A percentile compares a stretch with the other conserved stretches of the same genome.
phyloP scores from a whole-genome alignment of 64 coral and sea anemone genomes.

The Montipora foliosa region DNA sequence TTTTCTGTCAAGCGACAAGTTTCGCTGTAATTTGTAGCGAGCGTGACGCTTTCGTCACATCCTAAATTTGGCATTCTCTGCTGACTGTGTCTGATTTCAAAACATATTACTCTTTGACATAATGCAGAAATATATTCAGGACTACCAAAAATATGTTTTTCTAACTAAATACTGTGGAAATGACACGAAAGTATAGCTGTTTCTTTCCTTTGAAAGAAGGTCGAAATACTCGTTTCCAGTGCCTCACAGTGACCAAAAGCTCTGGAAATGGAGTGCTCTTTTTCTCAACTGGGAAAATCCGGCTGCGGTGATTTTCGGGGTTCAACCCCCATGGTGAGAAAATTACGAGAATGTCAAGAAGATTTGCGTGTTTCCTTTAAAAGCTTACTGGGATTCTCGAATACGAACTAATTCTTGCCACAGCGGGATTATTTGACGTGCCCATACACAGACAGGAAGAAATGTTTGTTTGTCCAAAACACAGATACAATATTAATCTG shows the following conservation, averaged over 20 bases:
- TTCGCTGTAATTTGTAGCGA: background rate
- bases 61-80: background rate
- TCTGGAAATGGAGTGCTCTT: background rate
- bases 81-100: background rate
- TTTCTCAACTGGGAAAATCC: background rate
- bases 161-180: background rate
- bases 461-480: constrained; percentile 72
- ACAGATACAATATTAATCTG: constrained; percentile 47
- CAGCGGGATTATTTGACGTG: constrained; percentile 53
- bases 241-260: background rate
- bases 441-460: constrained; percentile 3
- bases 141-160: background rate
- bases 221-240: background rate
- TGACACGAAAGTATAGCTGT: background rate
- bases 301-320: background rate
- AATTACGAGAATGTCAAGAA: constrained; percentile 51
- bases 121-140: background rate
- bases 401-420: constrained; percentile 50
- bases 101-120: background rate
- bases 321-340: background rate
- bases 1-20: background rate
- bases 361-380: constrained; percentile 56
- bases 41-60: background rate
- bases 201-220: background rate
- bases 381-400: constrained; percentile 56